Evolutionary conservation across 2,113 vertebrate species (phyloP).

Genomic region (Marmota monax): DNA sequence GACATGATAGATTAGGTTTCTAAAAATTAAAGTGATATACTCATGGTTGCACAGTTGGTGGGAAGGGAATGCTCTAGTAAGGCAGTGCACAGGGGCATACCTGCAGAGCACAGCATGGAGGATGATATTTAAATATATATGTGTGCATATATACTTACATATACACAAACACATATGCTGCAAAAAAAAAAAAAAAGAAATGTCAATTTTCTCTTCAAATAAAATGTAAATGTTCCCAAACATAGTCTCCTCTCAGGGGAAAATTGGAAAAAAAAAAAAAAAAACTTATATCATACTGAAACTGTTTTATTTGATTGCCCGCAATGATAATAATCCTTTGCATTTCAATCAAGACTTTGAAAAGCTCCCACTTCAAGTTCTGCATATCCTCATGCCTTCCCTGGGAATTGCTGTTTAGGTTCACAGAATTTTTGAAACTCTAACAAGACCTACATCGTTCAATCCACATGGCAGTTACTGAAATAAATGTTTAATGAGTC

Average conservation of each 20-base stretch:
- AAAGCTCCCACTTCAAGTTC: not conserved
- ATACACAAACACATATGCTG: not conserved
- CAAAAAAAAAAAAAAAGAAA: not conserved
- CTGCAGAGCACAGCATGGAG: not conserved
- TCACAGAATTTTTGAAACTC: not conserved
- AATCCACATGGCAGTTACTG: not conserved
- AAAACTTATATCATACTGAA: not conserved
- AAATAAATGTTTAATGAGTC: not conserved
- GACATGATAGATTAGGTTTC: not conserved
- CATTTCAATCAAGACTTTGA: not conserved
- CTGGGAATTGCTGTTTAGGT: not conserved
- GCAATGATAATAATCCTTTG: not conserved
- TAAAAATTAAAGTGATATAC: not conserved
- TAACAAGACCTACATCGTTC: not conserved
- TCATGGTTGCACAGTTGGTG: not conserved
- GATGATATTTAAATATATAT: not conserved
- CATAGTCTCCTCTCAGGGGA: not conserved
- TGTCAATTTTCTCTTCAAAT: not conserved
- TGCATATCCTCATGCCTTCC: not conserved
- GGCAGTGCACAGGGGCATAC: not conserved
- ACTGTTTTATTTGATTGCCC: not conserved
- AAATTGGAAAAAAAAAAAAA: not conserved
- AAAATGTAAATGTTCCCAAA: not conserved
- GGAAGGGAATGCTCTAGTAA: not conserved
- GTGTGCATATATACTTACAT: no score